Conservation (phyloP, 1,140 invertebrate genomes). For the Steinernema feltiae region DNA sequence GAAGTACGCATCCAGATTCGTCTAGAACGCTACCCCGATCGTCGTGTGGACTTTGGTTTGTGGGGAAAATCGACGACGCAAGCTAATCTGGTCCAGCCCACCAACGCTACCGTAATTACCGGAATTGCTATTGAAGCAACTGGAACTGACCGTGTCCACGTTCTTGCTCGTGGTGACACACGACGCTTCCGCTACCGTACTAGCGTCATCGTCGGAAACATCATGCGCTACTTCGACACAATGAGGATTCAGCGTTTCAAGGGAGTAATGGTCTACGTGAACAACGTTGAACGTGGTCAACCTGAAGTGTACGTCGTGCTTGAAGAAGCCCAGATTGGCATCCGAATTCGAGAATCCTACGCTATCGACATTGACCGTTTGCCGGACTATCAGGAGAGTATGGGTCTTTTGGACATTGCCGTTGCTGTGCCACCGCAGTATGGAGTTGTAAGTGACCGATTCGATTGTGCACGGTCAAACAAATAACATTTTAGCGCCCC, state of each 20-base stretch:
- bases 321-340: slow-evolving; percentile 57
- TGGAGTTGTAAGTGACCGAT: slow-evolving; percentile 53
- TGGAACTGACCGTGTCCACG: slow-evolving; percentile 56
- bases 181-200: slow-evolving; percentile 55
- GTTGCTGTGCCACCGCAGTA: slow-evolving; percentile 56
- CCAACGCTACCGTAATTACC: slow-evolving; percentile 57
- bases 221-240: slow-evolving; percentile 56
- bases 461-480: no score
- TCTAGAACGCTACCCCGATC: slow-evolving; percentile 54
- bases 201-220: slow-evolving; percentile 56
- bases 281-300: slow-evolving; percentile 57
- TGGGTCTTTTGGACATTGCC: slow-evolving; percentile 54
- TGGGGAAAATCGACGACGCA: slow-evolving; percentile 39
- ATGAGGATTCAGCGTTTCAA: slow-evolving; percentile 55
- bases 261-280: slow-evolving; percentile 56
- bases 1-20: slow-evolving; percentile 57
- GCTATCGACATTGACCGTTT: slow-evolving; percentile 56
- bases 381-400: slow-evolving; percentile 54
- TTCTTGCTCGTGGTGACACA: slow-evolving; percentile 53
- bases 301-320: slow-evolving; percentile 57
- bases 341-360: slow-evolving; percentile 54
- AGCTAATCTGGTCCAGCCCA: slow-evolving; percentile 55
- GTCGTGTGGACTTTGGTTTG: slow-evolving; percentile 51
- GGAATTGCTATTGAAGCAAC: slow-evolving; percentile 56
- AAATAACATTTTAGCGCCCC: slow-evolving; percentile 51